Conservation (phyloP, 2,797 vertebrate genomes). For the Eulemur albifrons region DNA sequence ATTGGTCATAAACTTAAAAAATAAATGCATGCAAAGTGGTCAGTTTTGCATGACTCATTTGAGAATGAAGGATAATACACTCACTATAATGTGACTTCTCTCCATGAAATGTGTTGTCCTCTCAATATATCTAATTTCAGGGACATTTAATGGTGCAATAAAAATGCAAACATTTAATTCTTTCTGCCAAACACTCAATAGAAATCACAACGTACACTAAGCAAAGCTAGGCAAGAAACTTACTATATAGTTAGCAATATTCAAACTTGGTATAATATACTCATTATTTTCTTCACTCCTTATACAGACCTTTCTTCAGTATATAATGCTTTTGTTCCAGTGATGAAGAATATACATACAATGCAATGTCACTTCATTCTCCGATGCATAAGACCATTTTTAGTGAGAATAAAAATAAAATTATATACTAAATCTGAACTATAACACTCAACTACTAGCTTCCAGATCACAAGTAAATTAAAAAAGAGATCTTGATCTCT, state of each 20-base stretch:
- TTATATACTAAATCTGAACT: background rate
- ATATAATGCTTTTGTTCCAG: background rate
- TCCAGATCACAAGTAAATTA: slow-evolving; percentile 39
- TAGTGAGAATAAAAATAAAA: slow-evolving; percentile 5
- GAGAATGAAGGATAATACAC: background rate
- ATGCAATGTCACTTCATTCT: background rate
- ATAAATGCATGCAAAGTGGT: background rate
- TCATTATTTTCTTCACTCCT: background rate
- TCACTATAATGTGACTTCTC: background rate
- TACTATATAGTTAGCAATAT: background rate
- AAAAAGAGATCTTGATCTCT: background rate
- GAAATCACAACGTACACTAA: background rate
- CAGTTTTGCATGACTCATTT: background rate
- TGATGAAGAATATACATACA: background rate
- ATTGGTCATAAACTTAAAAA: slow-evolving; percentile 46
- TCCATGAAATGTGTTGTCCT: background rate
- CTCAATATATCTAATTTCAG: slow-evolving; percentile 38
- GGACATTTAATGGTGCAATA: background rate
- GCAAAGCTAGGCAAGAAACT: background rate
- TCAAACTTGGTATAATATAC: background rate
- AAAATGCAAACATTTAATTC: slow-evolving; percentile 59
- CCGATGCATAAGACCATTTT: background rate
- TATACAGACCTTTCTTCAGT: background rate
- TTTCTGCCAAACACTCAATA: slow-evolving; percentile 13
- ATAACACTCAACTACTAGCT: background rate